Evolutionary conservation across 2,113 vertebrate species (phyloP), one percentile per base, ranked within the genome.

Genomic region (Ia io): DNA sequence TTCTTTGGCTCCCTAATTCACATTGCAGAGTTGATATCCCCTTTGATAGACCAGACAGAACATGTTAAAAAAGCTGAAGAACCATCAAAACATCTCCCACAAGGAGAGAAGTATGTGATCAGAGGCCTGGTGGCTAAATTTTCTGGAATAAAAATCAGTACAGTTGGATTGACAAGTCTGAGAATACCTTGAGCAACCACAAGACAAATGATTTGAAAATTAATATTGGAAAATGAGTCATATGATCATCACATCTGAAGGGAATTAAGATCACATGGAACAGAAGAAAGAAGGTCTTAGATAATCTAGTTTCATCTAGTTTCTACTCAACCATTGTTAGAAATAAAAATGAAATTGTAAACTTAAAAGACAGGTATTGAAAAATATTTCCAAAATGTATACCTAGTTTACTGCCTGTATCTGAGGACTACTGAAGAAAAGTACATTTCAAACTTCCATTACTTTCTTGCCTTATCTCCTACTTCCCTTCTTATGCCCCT

Each of bases 341-440:
- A 44, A 91, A 84, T 65, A 65, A 92, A 80, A 74, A 84, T 22
- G 8, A 9, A 90, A 40, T 22, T 90, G 2, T 69, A 90, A 89
- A 42, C 77, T 94, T 90, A 69, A 90, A 94, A 86, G 69, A 40
- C 25, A 42, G 17, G 14, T 83, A 35, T 20, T 23, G 53, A 18
- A 69, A 93, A 65, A 49, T 56, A 37, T 96, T 89, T 93, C 86
- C 37, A 71, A 79, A 93, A 44, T n/a, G 3, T 42, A 14, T 47
- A 12, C 32, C 18, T 37, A 47, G 17, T 83, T 63, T 79, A 35
- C 11, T 71, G 30, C n/a, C 67, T 90, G 3, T 73, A 7, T 89
- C 65, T 90, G 25, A 91, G 47, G 32, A 44, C 22, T 28, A 18
- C 70, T 42, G 51, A 2, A 59, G 11, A 22, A 51, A 71, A 63